Base-by-base conservation (phyloP, 2,113 vertebrate species). In the Limnothrissa miodon region DNA sequence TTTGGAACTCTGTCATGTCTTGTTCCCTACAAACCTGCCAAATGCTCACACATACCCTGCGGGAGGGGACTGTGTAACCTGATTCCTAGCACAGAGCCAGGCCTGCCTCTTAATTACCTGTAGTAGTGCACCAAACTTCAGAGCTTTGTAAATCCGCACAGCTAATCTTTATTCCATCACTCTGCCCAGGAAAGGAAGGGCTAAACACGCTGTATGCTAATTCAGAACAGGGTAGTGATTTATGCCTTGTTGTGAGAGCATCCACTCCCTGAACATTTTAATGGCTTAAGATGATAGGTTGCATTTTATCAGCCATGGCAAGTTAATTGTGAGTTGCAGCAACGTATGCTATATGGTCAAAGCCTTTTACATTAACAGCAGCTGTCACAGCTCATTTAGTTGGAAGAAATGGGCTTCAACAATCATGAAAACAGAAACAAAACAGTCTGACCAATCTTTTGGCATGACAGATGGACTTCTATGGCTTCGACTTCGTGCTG, bases 381-480 rank as follows among this genome's bases (percentile, higher is more conserved):
- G 66, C 66, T 74, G 66, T 13, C 36, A 33, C 66, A 36, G 66
- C 29, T 29, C 15, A 15, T 74, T 74, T 15, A 74, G 29, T 29
- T 36, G 66, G 66, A 39, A 74, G 66, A 74, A 33, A 74, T 36
- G 66, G 66, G 66, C 10, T 74, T 74, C 17, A 5, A 74, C 66
- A 74, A 13, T 74, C 29, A 74, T 74, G 33, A 29, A 74, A 74
- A 36, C 36, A 33, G 66, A 74, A 74, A 74, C 66, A 74, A 2
- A 33, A 15, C 29, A 4, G 66, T 36, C 13, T 74, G 66, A 36
- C 66, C 66, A 74, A 74, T 74, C 66, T 13, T 17, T 13, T 74
- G 66, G 66, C 66, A 74, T 36, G 25, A 17, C 66, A 74, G 66
- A 62, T 62, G 59, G 59, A 74, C 66, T 74, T 17, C 66, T 36